Evolutionary conservation across 2,888 invertebrate genomes (phyloP).

Genomic region (Synanthedon formicaeformis): DNA sequence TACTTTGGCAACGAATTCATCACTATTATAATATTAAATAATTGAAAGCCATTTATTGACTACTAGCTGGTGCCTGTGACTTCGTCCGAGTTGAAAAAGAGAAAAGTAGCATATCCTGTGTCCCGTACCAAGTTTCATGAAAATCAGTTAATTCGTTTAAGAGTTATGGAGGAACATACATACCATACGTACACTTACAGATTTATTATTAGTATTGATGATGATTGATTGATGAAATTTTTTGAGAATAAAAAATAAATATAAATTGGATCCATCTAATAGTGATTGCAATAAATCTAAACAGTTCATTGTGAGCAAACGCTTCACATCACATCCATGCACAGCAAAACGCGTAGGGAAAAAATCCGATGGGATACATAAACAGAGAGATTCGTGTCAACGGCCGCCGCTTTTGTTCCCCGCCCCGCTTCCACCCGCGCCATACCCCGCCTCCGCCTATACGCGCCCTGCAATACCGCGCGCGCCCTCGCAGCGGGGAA

Average conservation of each 20-base stretch:
- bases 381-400: slow-evolving; percentile 66
- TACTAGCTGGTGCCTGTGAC: no score
- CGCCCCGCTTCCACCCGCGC: slow-evolving; percentile 11
- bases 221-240: no score
- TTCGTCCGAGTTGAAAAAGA: no score
- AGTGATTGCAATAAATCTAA: slow-evolving; percentile 25
- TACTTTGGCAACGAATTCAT: no score
- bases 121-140: no score
- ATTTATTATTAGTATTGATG: no score
- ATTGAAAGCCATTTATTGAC: no score
- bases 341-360: slow-evolving; percentile 33
- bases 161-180: no score
- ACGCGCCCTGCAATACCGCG: slow-evolving; percentile 17
- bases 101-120: no score
- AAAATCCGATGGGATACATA: slow-evolving; percentile 54
- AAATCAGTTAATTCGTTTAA: no score
- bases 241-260: not conserved
- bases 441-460: slow-evolving; percentile 9
- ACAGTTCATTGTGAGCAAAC: slow-evolving; percentile 36
- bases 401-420: slow-evolving; percentile 48
- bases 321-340: not conserved
- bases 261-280: not conserved
- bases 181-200: no score
- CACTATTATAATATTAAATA: no score
- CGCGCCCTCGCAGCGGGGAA: slow-evolving; percentile 35